Evolutionary conservation across 2,113 vertebrate species (phyloP), one percentile per base, ranked within the genome.

Genomic region (Cryptoleucopteryx plumbea): DNA sequence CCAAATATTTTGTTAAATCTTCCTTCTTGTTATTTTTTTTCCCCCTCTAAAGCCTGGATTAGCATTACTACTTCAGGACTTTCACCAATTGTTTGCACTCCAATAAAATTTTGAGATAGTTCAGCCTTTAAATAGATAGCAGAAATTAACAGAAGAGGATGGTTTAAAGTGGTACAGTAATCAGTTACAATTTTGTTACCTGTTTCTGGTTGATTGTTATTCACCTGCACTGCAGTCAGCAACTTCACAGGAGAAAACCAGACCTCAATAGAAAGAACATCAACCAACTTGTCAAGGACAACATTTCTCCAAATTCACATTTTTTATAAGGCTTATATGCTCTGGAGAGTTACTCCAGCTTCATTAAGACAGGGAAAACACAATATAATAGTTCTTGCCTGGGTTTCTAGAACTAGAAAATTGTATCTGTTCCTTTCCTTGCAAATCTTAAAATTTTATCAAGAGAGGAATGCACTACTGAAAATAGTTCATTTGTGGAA

Each of bases 11-110:
- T 32, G 5, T 38, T 31, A 52, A 70, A 56, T 43, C 5, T 5
- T 90, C 5, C 29, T 81, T 11, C 5, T 73, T 82, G 7, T 13
- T 78, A 7, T 15, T 26, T 45, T 12, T 5, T 10, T 6, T 9
- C 1, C 3, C 6, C 6, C 4, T 23, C 22, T 17, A 15, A 55
- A 42, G 4, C 12, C 20, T 1, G 1, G 42, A 47, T 79, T 63
- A 59, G 5, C 32, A 6, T 56, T 71, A 11, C 11, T 71, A 19
- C 21, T 40, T 59, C 40, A 79, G 23, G 4, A 71, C 23, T 66
- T 79, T 3, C 21, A 47, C 16, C 19, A 43, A 2, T 42, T 66
- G 29, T 66, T 62, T 72, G 52, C 66, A 42, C 61, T 56, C 7
- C 6, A 25, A 26, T 91, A 47, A 4, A 31, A 52, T 20, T 42